Base-by-base conservation (phyloP, 2,113 vertebrate genomes). In the Nansenia antarctica region DNA sequence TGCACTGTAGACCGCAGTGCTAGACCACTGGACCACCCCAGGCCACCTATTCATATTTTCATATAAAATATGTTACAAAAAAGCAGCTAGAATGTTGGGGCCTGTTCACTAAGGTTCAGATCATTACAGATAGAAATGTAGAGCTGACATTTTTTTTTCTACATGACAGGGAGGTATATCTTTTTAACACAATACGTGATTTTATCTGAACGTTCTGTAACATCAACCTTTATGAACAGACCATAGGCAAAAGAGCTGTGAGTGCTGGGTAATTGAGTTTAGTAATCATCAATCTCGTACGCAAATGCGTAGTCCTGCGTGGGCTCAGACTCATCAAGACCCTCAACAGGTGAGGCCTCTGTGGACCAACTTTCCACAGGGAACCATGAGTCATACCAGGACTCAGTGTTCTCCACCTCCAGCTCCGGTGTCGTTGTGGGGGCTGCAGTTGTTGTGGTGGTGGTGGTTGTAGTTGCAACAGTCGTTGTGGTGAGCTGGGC, bases 331-430 rank as follows among this genome's bases (percentile, higher is more conserved):
- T 90, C 77, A 1, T 86, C 83, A 32, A 53, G 31, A 49, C 82
- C 29, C 27, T 76, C 71, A 3, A 90, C 88, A 2, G 83, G 83
- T 2, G 89, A 85, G 70, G 81, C 85, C 67, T 81, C 79, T 0
- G 78, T 85, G 5, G 60, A 74, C 72, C 66, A 82, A 9, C 49
- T 73, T 54, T 90, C 85, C 67, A 70, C 70, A 1, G 77, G 82
- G 26, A 89, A 88, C 92, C 91, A 93, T 2, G 82, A 78, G 78
- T 92, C 87, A 12, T 82, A 90, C 91, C 91, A 91, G 67, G 87
- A 77, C 9, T 85, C 89, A 0, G 89, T 90, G 7, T 59, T 81
- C 47, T 87, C 73, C 1, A 74, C 74, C 29, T 86, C 73, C 2
- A 74, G 74, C 26, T 70, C 74, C 18, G 67, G 20, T 27, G 39